A percentile compares a stretch with the other conserved stretches of the same genome.
Evolutionary conservation across 2,797 vertebrate genomes (phyloP).

Genomic region (Fistularia tabacaria): DNA sequence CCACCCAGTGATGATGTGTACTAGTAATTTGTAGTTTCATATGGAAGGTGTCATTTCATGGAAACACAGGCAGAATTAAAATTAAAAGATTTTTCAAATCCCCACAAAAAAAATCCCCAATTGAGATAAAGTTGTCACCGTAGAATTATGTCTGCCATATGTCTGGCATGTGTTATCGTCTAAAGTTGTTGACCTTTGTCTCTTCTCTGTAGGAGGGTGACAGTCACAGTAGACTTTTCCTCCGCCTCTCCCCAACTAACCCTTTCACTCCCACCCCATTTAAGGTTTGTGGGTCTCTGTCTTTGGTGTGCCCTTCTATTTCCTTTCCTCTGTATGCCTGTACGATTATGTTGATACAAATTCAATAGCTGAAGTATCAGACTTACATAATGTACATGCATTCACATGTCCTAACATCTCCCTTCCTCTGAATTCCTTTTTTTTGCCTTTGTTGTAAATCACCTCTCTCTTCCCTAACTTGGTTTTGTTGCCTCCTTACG

Average conservation of each 20-base stretch:
- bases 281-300: conserved; percentile 91
- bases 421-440: neutral
- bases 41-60: too few species aligned
- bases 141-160: neutral
- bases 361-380: neutral
- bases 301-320: conserved; percentile 38
- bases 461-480: conserved; percentile 2
- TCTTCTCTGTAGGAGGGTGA: conserved; percentile 88
- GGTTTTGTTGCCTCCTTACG: neutral
- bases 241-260: conserved; percentile 93
- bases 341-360: conserved; percentile 6
- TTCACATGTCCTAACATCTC: conserved; percentile 41
- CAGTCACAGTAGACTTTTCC: conserved; percentile 89
- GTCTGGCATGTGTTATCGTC: conserved; percentile 40
- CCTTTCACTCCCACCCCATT: conserved; percentile 96
- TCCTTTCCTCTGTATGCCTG: conserved; percentile 30
- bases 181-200: conserved; percentile 78
- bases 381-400: conserved; percentile 28
- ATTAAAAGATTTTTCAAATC: neutral
- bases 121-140: neutral
- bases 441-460: conserved; percentile 25
- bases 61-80: neutral
- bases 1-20: too few species aligned
- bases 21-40: too few species aligned
- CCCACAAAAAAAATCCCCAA: neutral